Base-by-base conservation (phyloP, 1,140 invertebrate genomes). In the Halyomorpha halys region DNA sequence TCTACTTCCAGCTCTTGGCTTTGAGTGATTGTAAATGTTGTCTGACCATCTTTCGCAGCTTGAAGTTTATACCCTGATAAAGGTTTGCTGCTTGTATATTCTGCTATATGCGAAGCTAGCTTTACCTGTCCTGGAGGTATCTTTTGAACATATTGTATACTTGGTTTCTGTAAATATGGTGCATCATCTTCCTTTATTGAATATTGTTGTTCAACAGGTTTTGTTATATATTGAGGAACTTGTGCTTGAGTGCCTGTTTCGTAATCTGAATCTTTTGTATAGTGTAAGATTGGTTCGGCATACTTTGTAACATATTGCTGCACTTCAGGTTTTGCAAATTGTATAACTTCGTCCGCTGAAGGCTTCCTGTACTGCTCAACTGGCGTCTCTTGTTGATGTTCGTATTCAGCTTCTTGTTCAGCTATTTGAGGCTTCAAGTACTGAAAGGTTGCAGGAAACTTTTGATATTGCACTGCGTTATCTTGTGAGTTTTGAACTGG, bases 1-100 rank as follows among this genome's bases (percentile, higher is more conserved):
- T 30, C 30, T 1, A 68, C 65, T 19, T 59, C 25, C n/a, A 68
- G 62, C 44, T 68, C 67, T 21, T 68, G 67, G 60, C 67, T 68
- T 61, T 68, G 67, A 6, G 45, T 68, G 16, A 68, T 65, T n/a
- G 65, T 62, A 13, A 67, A 54, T 23, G 53, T 16, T 23, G 18
- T 25, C 14, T 25, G 19, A 6, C 23, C 21, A 1, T 25, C 53
- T 25, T 56, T 56, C 15, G 2, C 18, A 23, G 6, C 4, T 9
- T 21, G 23, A 1, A 18, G 13, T 56, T 30, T 30, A 34, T 21
- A 23, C 11, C 3, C 11, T 15, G 23, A 53, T 53, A n/a, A 23
- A 53, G 25, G 61, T 13, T 27, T 44, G 15, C 8, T 44, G 15
- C 8, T 53, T 15, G 18, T 6, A 18, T 59, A 59, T 16, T 27